Evolutionary conservation across 2,113 vertebrate species (phyloP).

Genomic region (Corythornis vintsioides): DNA sequence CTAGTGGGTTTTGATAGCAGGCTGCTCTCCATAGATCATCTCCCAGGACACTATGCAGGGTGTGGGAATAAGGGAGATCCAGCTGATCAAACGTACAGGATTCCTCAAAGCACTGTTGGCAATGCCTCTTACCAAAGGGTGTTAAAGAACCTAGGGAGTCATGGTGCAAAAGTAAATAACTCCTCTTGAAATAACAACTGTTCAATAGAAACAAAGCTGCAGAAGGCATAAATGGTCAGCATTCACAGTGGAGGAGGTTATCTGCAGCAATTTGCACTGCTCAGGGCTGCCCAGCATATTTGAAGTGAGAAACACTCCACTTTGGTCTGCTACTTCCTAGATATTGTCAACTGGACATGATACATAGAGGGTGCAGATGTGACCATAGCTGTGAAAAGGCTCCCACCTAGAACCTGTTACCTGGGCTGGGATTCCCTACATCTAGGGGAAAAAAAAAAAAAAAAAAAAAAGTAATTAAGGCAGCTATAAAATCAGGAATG

Average conservation of each 20-base stretch:
- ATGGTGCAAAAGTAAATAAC: background rate
- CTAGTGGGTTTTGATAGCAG: background rate
- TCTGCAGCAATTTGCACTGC: background rate
- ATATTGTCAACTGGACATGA: background rate
- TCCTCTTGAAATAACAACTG: background rate
- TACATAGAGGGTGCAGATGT: background rate
- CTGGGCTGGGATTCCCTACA: background rate
- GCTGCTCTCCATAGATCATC: background rate
- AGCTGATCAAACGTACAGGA: rapidly evolving
- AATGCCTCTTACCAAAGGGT: background rate
- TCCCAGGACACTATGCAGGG: background rate
- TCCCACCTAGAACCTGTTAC: background rate
- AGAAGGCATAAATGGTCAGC: background rate
- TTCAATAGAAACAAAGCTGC: background rate
- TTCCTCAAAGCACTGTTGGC: background rate
- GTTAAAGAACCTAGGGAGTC: background rate
- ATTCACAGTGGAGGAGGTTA: background rate
- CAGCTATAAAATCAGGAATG: background rate
- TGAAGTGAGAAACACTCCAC: background rate
- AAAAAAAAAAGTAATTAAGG: background rate
- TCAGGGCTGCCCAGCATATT: background rate
- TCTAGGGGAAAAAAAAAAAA: too few species aligned
- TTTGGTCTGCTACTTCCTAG: background rate
- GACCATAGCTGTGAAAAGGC: background rate
- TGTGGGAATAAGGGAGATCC: background rate